These are phyloP conservation scores for Holothuria glaberrima DNA, from an alignment of 35 echinoderm and acorn worm species.

Conservation along the genomic window DNA sequence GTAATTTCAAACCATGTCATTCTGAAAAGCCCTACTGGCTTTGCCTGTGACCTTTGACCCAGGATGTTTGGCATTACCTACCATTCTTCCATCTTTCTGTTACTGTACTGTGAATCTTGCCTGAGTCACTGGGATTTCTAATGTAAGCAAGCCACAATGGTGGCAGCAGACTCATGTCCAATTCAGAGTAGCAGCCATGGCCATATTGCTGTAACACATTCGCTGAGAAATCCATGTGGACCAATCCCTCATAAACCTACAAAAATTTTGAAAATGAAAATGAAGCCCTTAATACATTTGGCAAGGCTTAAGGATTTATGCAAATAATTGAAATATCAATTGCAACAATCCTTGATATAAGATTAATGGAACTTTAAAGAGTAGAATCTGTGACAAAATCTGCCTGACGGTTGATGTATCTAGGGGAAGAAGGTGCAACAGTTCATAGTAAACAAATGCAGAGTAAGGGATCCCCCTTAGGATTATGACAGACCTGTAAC, in stretches of 20 bases:
- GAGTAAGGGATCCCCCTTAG: too few relatives aligned
- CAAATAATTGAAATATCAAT: not conserved
- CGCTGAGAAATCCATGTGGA: conserved; percentile 81
- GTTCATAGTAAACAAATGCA: too few relatives aligned
- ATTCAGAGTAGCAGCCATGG: conserved; percentile 65
- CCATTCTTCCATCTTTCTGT: conserved; percentile 73
- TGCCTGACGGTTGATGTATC: too few relatives aligned
- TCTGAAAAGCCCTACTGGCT: too few relatives aligned
- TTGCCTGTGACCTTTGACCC: too few relatives aligned
- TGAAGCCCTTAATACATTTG: not conserved
- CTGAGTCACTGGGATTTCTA: conserved; percentile 86
- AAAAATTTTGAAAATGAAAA: not conserved
- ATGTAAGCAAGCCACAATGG: conserved; percentile 80
- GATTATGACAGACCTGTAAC: too few relatives aligned
- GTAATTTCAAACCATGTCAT: too few relatives aligned
- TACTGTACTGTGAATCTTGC: conserved; percentile 78
- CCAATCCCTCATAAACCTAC: conserved; percentile 78
- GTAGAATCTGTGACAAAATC: too few relatives aligned
- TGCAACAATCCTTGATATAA: too few relatives aligned
- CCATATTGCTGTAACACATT: conserved; percentile 56
- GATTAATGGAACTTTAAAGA: too few relatives aligned
- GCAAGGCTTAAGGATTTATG: not conserved
- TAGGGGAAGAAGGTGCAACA: too few relatives aligned
- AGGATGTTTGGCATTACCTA: not conserved
- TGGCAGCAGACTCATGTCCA: conserved; percentile 73